Conservation (phyloP, 2,797 vertebrate species). For the Enteromius anoplus region DNA sequence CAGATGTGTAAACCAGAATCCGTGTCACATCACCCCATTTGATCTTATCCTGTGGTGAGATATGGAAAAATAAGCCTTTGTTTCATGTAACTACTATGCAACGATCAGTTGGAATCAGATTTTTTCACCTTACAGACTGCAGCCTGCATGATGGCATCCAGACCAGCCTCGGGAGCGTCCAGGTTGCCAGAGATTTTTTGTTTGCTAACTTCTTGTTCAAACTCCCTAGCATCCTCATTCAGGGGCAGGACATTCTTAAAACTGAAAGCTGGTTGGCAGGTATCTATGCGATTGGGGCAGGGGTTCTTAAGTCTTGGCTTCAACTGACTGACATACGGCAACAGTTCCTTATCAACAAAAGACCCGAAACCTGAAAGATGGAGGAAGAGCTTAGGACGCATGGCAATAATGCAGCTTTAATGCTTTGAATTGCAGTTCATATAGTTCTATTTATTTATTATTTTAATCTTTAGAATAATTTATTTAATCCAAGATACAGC, state of each 20-base stretch:
- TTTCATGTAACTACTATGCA: not conserved
- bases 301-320: slow-evolving; percentile 69
- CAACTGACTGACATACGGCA: slow-evolving; percentile 78
- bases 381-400: not conserved
- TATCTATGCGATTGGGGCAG: slow-evolving; percentile 66
- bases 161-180: slow-evolving; percentile 78
- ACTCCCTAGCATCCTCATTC: slow-evolving; percentile 68
- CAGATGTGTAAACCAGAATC: slow-evolving; percentile 81
- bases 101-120: not conserved
- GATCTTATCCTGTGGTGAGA: slow-evolving; percentile 70
- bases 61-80: not conserved
- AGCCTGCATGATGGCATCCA: slow-evolving; percentile 83
- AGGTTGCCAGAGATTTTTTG: slow-evolving; percentile 80
- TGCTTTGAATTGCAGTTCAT: not conserved
- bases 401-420: not conserved
- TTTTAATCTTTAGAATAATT: not conserved
- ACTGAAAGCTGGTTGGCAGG: slow-evolving; percentile 76
- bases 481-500: not conserved
- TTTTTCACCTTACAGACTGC: slow-evolving; percentile 76
- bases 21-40: slow-evolving; percentile 78
- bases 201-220: slow-evolving; percentile 73
- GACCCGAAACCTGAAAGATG: slow-evolving; percentile 78
- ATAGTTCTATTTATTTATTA: not conserved
- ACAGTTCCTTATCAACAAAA: slow-evolving; percentile 81
- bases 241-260: slow-evolving; percentile 77